A percentile compares a stretch with the other conserved stretches of the same genome.
Conservation (phyloP, 1,140 invertebrate genomes). For the Teleogryllus occipitalis region DNA sequence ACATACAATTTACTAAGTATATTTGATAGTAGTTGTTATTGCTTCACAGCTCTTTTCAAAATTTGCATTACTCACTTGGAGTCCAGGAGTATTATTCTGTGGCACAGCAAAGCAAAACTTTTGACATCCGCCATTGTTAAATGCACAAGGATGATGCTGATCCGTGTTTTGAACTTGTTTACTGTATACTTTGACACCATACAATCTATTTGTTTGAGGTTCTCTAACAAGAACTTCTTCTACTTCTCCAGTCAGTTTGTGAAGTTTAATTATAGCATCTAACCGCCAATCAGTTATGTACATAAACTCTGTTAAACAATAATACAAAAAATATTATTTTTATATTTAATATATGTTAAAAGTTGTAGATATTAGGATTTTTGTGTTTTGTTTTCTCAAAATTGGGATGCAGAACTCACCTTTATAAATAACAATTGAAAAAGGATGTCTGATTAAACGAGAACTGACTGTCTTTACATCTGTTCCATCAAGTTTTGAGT, state of each 20-base stretch:
- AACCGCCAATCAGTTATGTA: conserved; percentile 96
- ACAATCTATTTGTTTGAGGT: conserved; percentile 73
- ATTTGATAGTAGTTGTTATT: too few species aligned
- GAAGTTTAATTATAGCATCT: conserved; percentile 86
- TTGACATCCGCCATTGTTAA: conserved; percentile 81
- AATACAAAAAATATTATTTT: too few species aligned
- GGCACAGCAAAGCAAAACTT: conserved; percentile 91
- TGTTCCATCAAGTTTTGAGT: conserved; percentile 86
- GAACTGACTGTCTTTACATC: conserved; percentile 89
- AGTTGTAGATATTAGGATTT: too few species aligned
- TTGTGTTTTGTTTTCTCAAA: too few species aligned
- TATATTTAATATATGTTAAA: too few species aligned
- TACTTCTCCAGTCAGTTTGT: conserved; percentile 79
- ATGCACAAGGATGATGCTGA: conserved; percentile 69
- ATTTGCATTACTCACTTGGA: background rate
- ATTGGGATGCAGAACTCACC: conserved; percentile 31
- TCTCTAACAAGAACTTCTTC: conserved; percentile 79
- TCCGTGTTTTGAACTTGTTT: conserved; percentile 63
- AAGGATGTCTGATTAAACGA: conserved; percentile 84
- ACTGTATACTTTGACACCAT: conserved; percentile 88
- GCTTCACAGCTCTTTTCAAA: too few species aligned
- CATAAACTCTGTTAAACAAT: conserved; percentile 62
- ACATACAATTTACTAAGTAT: too few species aligned
- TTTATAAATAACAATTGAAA: conserved; percentile 88
- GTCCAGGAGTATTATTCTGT: conserved; percentile 38